These are phyloP conservation scores for Ommatoiulus sabulosus DNA, from an alignment of 2,888 invertebrate genomes.

Conservation along the genomic window DNA sequence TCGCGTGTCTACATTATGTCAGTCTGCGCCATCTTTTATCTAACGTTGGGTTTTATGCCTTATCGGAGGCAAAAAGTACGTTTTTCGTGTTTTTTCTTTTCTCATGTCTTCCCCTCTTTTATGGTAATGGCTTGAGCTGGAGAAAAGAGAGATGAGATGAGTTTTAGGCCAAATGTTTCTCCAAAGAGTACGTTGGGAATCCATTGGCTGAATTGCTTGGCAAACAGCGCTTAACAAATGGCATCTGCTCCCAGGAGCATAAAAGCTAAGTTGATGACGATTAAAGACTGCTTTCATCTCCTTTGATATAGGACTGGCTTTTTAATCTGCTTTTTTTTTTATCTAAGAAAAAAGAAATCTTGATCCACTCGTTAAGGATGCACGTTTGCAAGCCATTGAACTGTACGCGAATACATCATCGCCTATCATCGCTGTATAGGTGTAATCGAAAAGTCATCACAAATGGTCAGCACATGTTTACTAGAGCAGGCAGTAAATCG, in stretches of 20 bases:
- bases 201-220: background rate
- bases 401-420: background rate
- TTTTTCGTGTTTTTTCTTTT: background rate
- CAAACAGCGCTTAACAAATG: slow-evolving; percentile 29
- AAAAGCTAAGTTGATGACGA: slow-evolving; percentile 35
- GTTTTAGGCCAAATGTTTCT: slow-evolving; percentile 35
- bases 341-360: background rate
- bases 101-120: background rate
- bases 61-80: background rate
- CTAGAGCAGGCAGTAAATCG: background rate
- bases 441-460: background rate
- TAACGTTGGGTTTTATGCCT: background rate
- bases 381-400: background rate
- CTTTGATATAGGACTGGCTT: background rate
- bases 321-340: slow-evolving; percentile 12
- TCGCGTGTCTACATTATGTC: background rate
- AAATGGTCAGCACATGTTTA: background rate
- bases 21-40: background rate
- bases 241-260: slow-evolving; percentile 35
- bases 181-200: background rate
- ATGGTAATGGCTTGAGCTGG: background rate
- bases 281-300: slow-evolving; percentile 47
- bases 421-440: background rate
- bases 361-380: background rate
- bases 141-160: background rate